A percentile compares a stretch with the other conserved stretches of the same genome.
phyloP scores from a whole-genome alignment of 2,113 vertebrate species.

The Antennarius striatus region DNA sequence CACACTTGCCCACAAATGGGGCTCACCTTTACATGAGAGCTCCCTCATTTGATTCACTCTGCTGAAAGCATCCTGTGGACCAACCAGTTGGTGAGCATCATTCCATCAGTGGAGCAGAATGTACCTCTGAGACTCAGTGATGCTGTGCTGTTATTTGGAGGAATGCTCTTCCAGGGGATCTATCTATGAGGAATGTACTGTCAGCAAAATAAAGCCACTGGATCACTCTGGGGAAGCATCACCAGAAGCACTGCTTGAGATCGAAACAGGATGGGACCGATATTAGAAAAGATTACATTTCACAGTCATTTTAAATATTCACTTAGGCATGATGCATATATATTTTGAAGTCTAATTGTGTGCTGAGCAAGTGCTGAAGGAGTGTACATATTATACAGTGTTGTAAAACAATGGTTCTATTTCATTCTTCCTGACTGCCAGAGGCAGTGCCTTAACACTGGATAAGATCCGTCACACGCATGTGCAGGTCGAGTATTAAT shows the following conservation, averaged over 20 bases:
- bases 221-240: slow-evolving; percentile 21
- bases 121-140: slow-evolving; percentile 45
- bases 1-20: slow-evolving; percentile 8
- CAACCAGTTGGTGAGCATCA: slow-evolving; percentile 9
- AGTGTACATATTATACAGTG: slow-evolving; percentile 49
- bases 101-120: slow-evolving; percentile 56
- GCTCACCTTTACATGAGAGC: neutral
- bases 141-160: neutral
- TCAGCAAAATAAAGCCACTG: slow-evolving; percentile 25
- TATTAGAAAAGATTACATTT: slow-evolving; percentile 1
- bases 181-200: slow-evolving; percentile 43
- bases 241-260: neutral
- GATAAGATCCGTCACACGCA: too few species aligned
- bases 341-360: slow-evolving; percentile 49
- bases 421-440: too few species aligned
- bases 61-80: slow-evolving; percentile 16
- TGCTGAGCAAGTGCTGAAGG: slow-evolving; percentile 38
- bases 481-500: too few species aligned
- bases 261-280: neutral
- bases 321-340: slow-evolving; percentile 47
- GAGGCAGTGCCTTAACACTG: too few species aligned
- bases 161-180: slow-evolving; percentile 4
- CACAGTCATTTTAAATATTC: slow-evolving; percentile 20
- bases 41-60: neutral
- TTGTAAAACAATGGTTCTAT: slow-evolving; percentile 43